Percentiles rank a stretch among this genome's conserved stretches.
These are phyloP conservation scores for Lasioglossum leucozonium DNA, from an alignment of 2,888 invertebrate species.

Conservation along the genomic window DNA sequence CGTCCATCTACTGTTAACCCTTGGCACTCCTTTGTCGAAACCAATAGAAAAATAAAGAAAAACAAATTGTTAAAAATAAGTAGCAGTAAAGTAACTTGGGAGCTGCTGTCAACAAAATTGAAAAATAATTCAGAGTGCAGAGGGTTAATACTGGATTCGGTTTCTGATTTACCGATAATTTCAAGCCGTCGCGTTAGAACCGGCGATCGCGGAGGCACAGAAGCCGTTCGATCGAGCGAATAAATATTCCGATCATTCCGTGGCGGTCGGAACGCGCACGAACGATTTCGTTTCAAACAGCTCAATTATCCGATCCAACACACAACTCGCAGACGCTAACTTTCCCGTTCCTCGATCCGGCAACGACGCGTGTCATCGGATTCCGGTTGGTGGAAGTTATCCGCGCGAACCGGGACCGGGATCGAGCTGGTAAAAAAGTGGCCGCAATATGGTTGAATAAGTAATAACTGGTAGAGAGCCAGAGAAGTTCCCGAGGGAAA, in stretches of 20 bases:
- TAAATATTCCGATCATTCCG: not conserved
- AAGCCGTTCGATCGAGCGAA: not conserved
- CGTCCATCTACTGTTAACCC: too few relatives aligned
- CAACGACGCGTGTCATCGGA: not conserved
- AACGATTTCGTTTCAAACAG: not conserved
- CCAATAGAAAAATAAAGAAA: too few relatives aligned
- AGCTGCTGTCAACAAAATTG: too few relatives aligned
- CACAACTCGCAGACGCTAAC: not conserved
- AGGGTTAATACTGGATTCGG: too few relatives aligned
- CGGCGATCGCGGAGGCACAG: not conserved
- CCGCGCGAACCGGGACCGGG: not conserved
- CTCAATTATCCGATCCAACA: not conserved
- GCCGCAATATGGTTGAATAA: conserved; percentile 14
- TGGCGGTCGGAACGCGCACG: not conserved
- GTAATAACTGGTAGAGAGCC: conserved; percentile 32
- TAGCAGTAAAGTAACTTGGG: too few relatives aligned
- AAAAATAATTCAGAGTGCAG: too few relatives aligned
- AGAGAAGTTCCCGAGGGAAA: conserved; percentile 38
- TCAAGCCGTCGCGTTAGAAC: too few relatives aligned
- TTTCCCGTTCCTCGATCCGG: not conserved
- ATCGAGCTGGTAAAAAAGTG: not conserved
- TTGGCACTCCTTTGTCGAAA: too few relatives aligned
- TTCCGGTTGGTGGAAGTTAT: conserved; percentile 6
- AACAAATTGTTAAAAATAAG: too few relatives aligned
- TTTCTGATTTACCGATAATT: too few relatives aligned